Percentiles rank a stretch among this genome's conserved stretches.
Evolutionary conservation across 1,140 invertebrate species (phyloP).

Genomic region (Nomia melanderi): DNA sequence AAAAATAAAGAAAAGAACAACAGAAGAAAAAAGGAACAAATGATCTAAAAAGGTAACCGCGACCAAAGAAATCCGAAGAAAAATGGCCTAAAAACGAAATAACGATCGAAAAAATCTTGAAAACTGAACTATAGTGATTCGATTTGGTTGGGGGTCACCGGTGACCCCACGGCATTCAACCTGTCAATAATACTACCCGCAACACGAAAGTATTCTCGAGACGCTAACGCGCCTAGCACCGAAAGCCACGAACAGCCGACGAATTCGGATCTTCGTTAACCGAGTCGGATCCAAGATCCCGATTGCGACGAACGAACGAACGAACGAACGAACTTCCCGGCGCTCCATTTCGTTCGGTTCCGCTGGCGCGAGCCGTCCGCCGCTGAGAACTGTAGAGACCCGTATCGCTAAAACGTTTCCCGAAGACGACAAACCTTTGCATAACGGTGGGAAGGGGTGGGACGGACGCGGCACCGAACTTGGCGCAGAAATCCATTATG

Average conservation of each 20-base stretch:
- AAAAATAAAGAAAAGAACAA: too few relatives aligned
- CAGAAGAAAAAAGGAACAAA: too few relatives aligned
- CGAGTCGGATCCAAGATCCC: neutral
- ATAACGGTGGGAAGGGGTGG: neutral
- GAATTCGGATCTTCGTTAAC: neutral
- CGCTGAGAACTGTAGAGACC: neutral
- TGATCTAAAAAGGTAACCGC: too few relatives aligned
- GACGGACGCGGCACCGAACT: constrained; percentile 58
- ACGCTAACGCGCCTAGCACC: too few relatives aligned
- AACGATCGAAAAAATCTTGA: too few relatives aligned
- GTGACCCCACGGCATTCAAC: too few relatives aligned
- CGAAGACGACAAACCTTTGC: constrained; percentile 17
- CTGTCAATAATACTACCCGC: too few relatives aligned
- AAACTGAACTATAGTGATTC: too few relatives aligned
- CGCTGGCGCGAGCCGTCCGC: neutral
- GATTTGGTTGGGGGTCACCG: too few relatives aligned
- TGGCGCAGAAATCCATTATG: constrained; percentile 71
- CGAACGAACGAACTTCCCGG: constrained; percentile 8
- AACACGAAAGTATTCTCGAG: too few relatives aligned
- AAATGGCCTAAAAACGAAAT: too few relatives aligned
- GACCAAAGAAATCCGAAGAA: too few relatives aligned
- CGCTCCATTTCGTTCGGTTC: constrained; percentile 41
- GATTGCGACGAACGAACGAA: neutral
- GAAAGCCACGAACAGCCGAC: neutral
- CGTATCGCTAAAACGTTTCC: constrained; percentile 23